Evolutionary conservation across 2,113 vertebrate genomes (phyloP).

Genomic region (Syngnathus floridae): DNA sequence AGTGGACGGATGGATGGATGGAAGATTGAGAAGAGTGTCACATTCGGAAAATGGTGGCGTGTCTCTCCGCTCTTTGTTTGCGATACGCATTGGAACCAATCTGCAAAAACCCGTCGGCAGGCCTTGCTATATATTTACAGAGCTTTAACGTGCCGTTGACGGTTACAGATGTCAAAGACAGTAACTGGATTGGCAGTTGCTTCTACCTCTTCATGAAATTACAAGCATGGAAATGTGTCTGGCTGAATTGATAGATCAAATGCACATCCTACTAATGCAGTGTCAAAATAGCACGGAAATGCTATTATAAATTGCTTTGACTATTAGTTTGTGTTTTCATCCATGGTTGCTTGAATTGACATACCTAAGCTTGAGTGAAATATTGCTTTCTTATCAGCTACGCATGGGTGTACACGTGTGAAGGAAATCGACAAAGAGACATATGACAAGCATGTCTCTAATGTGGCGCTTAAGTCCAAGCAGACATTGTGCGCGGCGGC

Average conservation of each 20-base stretch:
- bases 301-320: neutral
- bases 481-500: constrained; percentile 11
- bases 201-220: neutral
- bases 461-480: constrained; percentile 23
- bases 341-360: neutral
- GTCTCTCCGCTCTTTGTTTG: neutral
- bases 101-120: too few species aligned
- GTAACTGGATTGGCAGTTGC: too few species aligned
- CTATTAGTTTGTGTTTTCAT: neutral
- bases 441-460: constrained; percentile 10
- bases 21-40: neutral
- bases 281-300: neutral
- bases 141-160: too few species aligned
- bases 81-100: too few species aligned
- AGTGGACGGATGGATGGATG: neutral
- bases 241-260: neutral
- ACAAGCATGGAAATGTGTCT: neutral
- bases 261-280: neutral
- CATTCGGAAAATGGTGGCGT: neutral
- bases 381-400: neutral
- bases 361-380: neutral
- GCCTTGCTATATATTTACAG: too few species aligned
- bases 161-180: too few species aligned
- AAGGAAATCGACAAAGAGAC: constrained; percentile 5
- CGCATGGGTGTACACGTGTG: constrained; percentile 2